Evolutionary conservation across 2,888 invertebrate species (phyloP), one percentile per base, ranked within the genome.

Genomic region (Sarcophaga subvicina): DNA sequence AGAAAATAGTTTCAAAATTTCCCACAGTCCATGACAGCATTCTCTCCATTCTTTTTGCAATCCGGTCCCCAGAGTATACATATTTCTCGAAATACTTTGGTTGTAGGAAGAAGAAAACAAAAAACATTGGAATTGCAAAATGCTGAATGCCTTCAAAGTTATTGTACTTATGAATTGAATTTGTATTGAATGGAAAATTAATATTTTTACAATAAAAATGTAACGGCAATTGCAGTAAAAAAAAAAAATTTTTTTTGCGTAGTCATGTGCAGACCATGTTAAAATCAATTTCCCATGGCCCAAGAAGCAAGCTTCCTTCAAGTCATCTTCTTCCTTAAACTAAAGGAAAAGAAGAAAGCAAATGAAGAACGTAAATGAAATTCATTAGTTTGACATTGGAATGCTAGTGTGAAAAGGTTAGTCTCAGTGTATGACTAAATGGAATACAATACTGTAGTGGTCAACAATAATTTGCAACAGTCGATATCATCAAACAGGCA

Each of bases 341-440:
- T 25, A 59, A 70, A 49, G 20, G 10, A 14, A 67, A 20, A 20
- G 14, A 80, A 79, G 17, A 37, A 37, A 37, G 1, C 6, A 37
- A 27, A 20, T 10, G 22, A 59, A 67, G 80, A 81, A 84, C 75
- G 78, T 72, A 81, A 86, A 84, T 84, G 49, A 84, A 76, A 81
- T 87, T 87, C 87, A 87, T 87, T 87, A 87, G 81, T 87, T 84
- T 87, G 84, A 87, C 84, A 84, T 87, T 84, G 84, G 87, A 84
- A 87, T 70, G 75, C 70, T 49, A 27, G 17, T 54, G 17, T 54
- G 17, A 54, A 54, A 12, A 12, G 14, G 25, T 54, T 60, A 63
- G 63, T 69, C 60, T 69, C 60, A 73, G 73, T 64, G 75, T 71
- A 79, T 83, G 67, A 77, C 80, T 72, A 47, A 71, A 66, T 80